Percentiles rank a stretch among this genome's conserved stretches.
phyloP scores from a whole-genome alignment of 2,888 invertebrate species.

The Sphecodes monilicornis region DNA sequence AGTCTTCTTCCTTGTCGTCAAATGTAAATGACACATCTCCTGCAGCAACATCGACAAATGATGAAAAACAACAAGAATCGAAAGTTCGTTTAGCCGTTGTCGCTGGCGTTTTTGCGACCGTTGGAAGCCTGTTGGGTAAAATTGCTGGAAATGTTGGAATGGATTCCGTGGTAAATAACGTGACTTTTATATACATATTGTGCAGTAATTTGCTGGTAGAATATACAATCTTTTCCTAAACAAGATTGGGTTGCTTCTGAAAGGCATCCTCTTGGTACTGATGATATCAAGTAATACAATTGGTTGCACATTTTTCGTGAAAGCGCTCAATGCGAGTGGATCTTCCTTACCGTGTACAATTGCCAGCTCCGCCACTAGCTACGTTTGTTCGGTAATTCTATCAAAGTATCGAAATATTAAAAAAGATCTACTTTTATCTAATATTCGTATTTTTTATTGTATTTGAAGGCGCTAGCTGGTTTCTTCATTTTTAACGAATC shows the following conservation, averaged over 20 bases:
- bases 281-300: slow-evolving; percentile 88
- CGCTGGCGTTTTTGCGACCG: slow-evolving; percentile 87
- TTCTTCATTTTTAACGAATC: slow-evolving; percentile 89
- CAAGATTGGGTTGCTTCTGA: slow-evolving; percentile 73
- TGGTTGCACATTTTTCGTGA: slow-evolving; percentile 88
- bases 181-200: slow-evolving; percentile 34
- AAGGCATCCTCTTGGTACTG: slow-evolving; percentile 81
- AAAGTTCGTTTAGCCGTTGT: slow-evolving; percentile 85
- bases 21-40: neutral
- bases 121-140: slow-evolving; percentile 89
- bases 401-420: neutral
- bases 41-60: slow-evolving; percentile 5
- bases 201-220: neutral
- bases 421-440: neutral
- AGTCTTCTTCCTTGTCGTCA: slow-evolving; percentile 20
- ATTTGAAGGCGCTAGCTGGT: slow-evolving; percentile 89
- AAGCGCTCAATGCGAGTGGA: slow-evolving; percentile 86
- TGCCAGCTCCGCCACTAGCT: slow-evolving; percentile 88
- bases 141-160: slow-evolving; percentile 84
- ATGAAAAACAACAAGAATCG: slow-evolving; percentile 8
- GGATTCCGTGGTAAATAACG: slow-evolving; percentile 70
- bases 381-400: slow-evolving; percentile 87
- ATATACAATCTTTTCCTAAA: slow-evolving; percentile 1
- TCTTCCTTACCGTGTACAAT: slow-evolving; percentile 88
- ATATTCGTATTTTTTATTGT: slow-evolving; percentile 16